Percentiles rank a stretch among this genome's conserved stretches.
phyloP scores from a whole-genome alignment of 1,140 invertebrate species.

The Sitobion miscanthi region DNA sequence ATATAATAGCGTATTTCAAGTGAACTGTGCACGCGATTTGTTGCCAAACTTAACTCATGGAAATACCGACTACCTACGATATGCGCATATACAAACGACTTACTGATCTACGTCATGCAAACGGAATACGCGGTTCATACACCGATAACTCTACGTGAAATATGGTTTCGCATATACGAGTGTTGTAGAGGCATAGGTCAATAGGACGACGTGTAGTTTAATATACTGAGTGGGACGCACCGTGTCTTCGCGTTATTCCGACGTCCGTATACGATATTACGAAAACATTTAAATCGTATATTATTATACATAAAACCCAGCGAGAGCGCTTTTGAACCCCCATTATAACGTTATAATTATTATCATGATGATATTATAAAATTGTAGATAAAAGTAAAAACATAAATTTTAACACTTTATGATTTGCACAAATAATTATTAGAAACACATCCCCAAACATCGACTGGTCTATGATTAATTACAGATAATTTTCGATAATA shows the following conservation, averaged over 20 bases:
- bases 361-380: too few species aligned
- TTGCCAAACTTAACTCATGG: not conserved
- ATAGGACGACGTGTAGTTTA: not conserved
- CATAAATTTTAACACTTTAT: not conserved
- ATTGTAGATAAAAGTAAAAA: not conserved
- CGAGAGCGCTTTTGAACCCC: too few species aligned
- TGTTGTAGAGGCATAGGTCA: not conserved
- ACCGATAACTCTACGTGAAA: not conserved
- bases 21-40: not conserved
- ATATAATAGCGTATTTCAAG: not conserved
- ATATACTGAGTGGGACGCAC: not conserved
- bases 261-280: too few species aligned
- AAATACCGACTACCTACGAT: not conserved
- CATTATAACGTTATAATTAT: too few species aligned
- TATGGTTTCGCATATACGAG: not conserved
- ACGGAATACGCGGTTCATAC: not conserved
- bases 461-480: not conserved
- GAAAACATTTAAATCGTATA: too few species aligned
- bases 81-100: not conserved
- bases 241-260: too few species aligned
- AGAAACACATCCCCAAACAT: not conserved
- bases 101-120: slow-evolving; percentile 13
- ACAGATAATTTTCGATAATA: not conserved
- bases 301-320: too few species aligned
- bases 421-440: not conserved